These are phyloP conservation scores for Seriola quinqueradiata DNA, from an alignment of 2,113 vertebrate species.

Conservation along the genomic window DNA sequence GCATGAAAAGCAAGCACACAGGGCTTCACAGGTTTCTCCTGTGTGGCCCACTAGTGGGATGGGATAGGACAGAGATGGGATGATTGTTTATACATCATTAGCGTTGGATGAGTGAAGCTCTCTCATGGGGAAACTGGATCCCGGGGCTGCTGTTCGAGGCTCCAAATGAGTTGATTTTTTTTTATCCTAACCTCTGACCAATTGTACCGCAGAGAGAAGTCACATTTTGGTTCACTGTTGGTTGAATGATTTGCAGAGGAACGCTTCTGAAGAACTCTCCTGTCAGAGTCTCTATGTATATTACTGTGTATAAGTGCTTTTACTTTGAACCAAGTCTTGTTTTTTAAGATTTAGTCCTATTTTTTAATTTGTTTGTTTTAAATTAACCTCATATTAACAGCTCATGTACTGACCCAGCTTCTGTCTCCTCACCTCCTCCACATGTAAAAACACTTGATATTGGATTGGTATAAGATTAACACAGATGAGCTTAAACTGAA, in stretches of 20 bases:
- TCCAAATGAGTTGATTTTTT: slow-evolving; percentile 33
- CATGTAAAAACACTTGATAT: neutral
- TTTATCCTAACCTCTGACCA: slow-evolving; percentile 42
- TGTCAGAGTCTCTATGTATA: neutral
- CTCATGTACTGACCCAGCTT: neutral
- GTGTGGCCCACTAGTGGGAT: slow-evolving; percentile 36
- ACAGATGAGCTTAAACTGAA: neutral
- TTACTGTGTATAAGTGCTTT: neutral
- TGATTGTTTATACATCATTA: slow-evolving; percentile 65
- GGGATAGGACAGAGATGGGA: slow-evolving; percentile 30
- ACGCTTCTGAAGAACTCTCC: neutral
- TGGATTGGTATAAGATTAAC: no score
- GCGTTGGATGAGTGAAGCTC: slow-evolving; percentile 48
- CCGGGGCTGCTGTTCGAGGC: slow-evolving; percentile 40
- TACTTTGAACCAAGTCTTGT: neutral
- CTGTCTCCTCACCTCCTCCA: neutral
- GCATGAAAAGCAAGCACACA: neutral
- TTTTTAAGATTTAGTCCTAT: no score
- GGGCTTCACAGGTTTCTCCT: slow-evolving; percentile 24
- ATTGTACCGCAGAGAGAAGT: slow-evolving; percentile 11
- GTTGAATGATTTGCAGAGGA: slow-evolving; percentile 3
- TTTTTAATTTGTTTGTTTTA: neutral
- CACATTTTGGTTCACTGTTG: slow-evolving; percentile 24
- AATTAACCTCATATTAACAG: neutral
- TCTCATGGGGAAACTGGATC: slow-evolving; percentile 52